Percentiles rank a stretch among this genome's conserved stretches.
Evolutionary conservation across 2,888 invertebrate genomes (phyloP).

Genomic region (Caradrina kadenii): DNA sequence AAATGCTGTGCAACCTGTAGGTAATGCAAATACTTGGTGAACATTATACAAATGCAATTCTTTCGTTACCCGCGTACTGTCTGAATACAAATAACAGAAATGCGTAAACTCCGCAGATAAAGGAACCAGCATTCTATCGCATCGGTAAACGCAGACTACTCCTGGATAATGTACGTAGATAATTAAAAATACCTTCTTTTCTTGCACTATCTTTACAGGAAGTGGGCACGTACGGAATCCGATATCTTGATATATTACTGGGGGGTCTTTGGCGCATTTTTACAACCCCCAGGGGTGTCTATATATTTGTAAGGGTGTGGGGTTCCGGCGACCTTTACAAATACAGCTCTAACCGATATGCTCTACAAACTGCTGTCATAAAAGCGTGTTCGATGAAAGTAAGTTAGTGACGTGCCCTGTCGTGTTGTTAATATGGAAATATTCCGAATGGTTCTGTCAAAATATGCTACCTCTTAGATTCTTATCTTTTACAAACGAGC

Average conservation of each 20-base stretch:
- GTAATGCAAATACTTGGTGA: constrained; percentile 45
- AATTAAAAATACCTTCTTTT: constrained; percentile 75
- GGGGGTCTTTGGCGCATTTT: constrained; percentile 79
- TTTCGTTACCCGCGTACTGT: constrained; percentile 39
- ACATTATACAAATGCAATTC: constrained; percentile 55
- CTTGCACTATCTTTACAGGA: constrained; percentile 68
- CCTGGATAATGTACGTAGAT: constrained; percentile 66
- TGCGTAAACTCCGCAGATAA: constrained; percentile 44
- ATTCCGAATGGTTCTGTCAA: constrained; percentile 5
- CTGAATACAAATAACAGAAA: constrained; percentile 51
- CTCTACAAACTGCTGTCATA: constrained; percentile 82
- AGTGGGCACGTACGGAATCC: constrained; percentile 75
- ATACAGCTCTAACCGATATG: constrained; percentile 80
- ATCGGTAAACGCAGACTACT: constrained; percentile 27
- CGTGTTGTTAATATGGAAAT: constrained; percentile 29
- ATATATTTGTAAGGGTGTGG: constrained; percentile 70
- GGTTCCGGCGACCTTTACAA: constrained; percentile 84
- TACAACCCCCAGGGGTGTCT: constrained; percentile 78
- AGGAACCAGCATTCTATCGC: constrained; percentile 43
- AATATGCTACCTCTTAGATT: constrained; percentile 5
- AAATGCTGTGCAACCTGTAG: constrained; percentile 49
- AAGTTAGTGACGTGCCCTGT: constrained; percentile 69
- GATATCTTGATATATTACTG: constrained; percentile 85
- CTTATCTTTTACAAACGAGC: neutral
- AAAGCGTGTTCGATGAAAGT: constrained; percentile 73